These are phyloP conservation scores for Aporophyla nigra DNA, from an alignment of 2,888 invertebrate genomes.

Conservation along the genomic window DNA sequence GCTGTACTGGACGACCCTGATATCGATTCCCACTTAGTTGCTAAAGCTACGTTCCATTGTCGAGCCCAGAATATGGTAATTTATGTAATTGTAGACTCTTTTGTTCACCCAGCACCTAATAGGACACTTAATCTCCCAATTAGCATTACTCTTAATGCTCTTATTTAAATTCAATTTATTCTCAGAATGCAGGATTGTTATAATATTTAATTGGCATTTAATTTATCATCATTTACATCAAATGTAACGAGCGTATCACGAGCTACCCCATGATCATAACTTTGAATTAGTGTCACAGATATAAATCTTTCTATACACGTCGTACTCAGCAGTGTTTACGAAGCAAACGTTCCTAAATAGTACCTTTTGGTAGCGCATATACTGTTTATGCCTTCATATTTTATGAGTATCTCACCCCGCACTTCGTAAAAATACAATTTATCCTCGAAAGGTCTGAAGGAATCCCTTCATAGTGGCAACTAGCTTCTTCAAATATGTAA, in stretches of 20 bases:
- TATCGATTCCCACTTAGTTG: constrained; percentile 31
- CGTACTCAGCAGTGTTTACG: constrained; percentile 12
- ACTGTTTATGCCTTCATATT: constrained; percentile 46
- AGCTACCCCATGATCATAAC: background rate
- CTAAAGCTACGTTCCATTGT: constrained; percentile 24
- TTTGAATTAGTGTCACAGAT: background rate
- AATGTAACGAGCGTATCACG: background rate
- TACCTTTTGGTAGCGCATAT: constrained; percentile 12
- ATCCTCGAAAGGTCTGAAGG: constrained; percentile 42
- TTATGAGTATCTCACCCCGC: constrained; percentile 40
- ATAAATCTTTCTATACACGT: constrained; percentile 1
- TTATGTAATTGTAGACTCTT: constrained; percentile 40
- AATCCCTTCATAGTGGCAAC: constrained; percentile 47
- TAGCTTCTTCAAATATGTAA: constrained; percentile 52
- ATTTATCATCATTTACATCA: background rate
- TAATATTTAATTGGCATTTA: constrained; percentile 9
- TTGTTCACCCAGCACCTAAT: constrained; percentile 15
- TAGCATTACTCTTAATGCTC: constrained; percentile 27
- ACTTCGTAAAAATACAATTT: constrained; percentile 56
- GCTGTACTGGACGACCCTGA: constrained; percentile 32
- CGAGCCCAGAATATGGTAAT: constrained; percentile 36
- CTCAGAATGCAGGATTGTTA: background rate
- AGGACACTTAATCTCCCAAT: constrained; percentile 13
- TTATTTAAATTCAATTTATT: constrained; percentile 35
- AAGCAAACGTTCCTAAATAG: constrained; percentile 29